Base-by-base conservation (phyloP, 2,888 invertebrate genomes). In the Tipula lateralis region DNA sequence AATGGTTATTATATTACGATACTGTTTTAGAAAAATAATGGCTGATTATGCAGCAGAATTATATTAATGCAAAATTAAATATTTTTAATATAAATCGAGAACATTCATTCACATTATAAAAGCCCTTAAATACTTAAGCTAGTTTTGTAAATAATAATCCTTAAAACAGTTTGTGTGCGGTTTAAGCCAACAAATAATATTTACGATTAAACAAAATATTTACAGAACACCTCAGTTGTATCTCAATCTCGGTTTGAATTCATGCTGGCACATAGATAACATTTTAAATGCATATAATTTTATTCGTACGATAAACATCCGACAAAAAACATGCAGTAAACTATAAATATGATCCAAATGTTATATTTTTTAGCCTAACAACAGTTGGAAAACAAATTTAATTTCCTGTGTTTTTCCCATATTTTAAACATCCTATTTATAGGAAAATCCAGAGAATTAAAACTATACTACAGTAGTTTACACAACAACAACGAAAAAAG, bases 351-450 rank as follows among this genome's bases (percentile, higher is more conserved):
- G 66, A 66, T 24, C 12, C 24, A 24, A 5, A 66, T 7, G 24
- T 24, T 24, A 66, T 2, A 66, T 66, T 66, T 24, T 66, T 66
- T 66, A 24, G 66, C 66, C 24, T 24, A 66, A 66, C 66, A 66
- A 66, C 66, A 66, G 66, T 66, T 66, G 66, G 66, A 66, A 66
- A 66, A 66, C 66, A 66, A 66, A 66, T 66, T 66, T 66, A 66
- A 66, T 66, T 66, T 66, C 66, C 66, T 66, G 66, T 66, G 24
- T 24, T 66, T 66, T 66, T 24, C 66, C 66, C 66, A 66, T 66
- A 66, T 66, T 66, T 66, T 24, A 24, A 66, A 19, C 66, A 66
- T 66, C 66, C 66, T 66, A 66, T 66, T 66, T 66, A 66, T 66
- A 66, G 66, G 24, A 66, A 66, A 66, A 66, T 66, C 66, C 66